Base-by-base conservation (phyloP, 1,140 invertebrate genomes). In the Trachymyrmex cornetzi region DNA sequence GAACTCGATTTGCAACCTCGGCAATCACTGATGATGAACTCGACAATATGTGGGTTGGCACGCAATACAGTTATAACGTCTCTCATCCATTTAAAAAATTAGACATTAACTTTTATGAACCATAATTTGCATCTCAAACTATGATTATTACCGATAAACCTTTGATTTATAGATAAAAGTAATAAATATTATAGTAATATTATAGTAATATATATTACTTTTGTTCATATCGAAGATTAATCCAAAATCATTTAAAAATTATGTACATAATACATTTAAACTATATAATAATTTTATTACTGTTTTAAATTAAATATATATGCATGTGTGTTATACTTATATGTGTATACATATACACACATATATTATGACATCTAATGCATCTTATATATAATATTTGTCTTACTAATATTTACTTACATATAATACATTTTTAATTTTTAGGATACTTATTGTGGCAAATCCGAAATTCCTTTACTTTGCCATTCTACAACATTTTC, bases 1-100 rank as follows among this genome's bases (percentile, higher is more conserved):
- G 5, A 50, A 66, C 77, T 79, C 57, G 44, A 79, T 79, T 79
- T 79, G 77, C 77, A 79, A 24, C 16, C 59, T 48, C 59, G 6
- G 57, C 77, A 79, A 79, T 79, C 44, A 59, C 27, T 66, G 77
- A 79, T 79, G 77, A 79, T 75, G 50, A 75, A 75, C 19, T 66
- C 77, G 19, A 77, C 59, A 64, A n/a, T 19, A 14, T 22, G 12
- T 24, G 44, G 12, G 57, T 61, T 61, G 19, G 44, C 59, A 64
- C 24, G 59, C 59, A 44, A 64, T 50, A 5, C 16, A 14, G n/a
- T 44, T 38, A 30, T 7, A 22, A 75, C 16, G 59, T 38, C 1
- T 44, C 38, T 50, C 0, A 22, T 48, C 14, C 3, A 6, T 44
- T n/a, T 4, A n/a, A 19, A 57, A 57, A 61, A 61, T 79, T 53